Conservation (phyloP, 35 echinoderm and acorn worm genomes). For the Ophiothrix spiculata region DNA sequence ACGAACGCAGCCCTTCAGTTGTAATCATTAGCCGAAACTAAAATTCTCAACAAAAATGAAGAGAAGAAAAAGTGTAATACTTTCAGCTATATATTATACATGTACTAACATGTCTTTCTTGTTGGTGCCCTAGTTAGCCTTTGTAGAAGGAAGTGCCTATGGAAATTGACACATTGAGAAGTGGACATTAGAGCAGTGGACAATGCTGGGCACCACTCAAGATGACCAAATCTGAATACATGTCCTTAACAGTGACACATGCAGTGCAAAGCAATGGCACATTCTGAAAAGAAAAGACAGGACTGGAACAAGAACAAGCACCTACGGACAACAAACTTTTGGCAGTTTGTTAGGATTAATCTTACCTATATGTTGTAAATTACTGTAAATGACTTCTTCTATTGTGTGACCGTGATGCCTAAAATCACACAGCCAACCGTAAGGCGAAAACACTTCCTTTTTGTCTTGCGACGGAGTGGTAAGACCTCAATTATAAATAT, state of each 20-base stretch:
- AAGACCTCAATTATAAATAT: conserved; percentile 16
- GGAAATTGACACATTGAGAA: no score
- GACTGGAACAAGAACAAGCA: no score
- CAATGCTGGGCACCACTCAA: no score
- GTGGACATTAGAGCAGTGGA: no score
- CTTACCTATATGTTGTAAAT: conserved; percentile 13
- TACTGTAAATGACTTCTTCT: conserved; percentile 5
- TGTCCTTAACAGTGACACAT: no score
- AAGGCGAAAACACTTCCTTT: conserved; percentile 12
- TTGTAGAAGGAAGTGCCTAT: no score
- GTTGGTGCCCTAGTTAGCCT: conserved; percentile 7
- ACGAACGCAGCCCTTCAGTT: neutral
- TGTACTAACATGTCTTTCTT: neutral
- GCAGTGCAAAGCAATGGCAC: no score
- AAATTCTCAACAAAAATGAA: neutral
- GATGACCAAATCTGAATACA: no score
- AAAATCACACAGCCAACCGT: neutral
- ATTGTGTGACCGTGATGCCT: neutral
- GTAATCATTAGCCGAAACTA: neutral
- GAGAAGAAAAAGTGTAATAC: conserved; percentile 1
- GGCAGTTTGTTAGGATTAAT: no score
- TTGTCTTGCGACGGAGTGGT: neutral
- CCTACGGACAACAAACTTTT: no score
- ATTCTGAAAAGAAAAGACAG: no score
- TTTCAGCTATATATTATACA: conserved; percentile 6